Percentiles rank a stretch among this genome's conserved stretches.
Conservation (phyloP, 2,113 vertebrate species). For the Mirza zaza region DNA sequence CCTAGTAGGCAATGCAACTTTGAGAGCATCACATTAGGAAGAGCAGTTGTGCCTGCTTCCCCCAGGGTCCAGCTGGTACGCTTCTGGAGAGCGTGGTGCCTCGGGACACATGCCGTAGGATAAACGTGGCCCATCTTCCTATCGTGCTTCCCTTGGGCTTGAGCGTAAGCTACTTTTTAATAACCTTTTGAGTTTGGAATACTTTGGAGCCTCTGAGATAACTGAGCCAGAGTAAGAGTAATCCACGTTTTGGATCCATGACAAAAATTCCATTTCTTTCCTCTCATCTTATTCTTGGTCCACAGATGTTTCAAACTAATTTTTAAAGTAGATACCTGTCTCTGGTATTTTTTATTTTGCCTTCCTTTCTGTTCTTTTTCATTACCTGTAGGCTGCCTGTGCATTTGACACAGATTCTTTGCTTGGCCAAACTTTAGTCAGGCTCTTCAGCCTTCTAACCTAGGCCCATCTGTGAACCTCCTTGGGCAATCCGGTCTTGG, state of each 20-base stretch:
- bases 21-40: neutral
- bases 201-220: neutral
- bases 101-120: fast-evolving
- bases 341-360: neutral
- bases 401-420: neutral
- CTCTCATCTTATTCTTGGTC: neutral
- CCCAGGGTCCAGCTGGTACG: neutral
- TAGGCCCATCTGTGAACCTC: neutral
- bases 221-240: neutral
- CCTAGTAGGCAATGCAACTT: neutral
- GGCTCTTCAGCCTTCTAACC: neutral
- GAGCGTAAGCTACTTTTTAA: neutral
- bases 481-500: neutral
- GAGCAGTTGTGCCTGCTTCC: neutral
- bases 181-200: neutral
- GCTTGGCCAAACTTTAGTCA: neutral
- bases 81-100: neutral
- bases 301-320: neutral
- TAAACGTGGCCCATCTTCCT: neutral
- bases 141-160: neutral
- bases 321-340: neutral
- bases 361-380: neutral
- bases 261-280: neutral
- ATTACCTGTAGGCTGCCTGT: neutral
- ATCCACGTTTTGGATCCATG: neutral